These are phyloP conservation scores for Amniataba percoides DNA, from an alignment of 2,797 vertebrate species.

Conservation along the genomic window DNA sequence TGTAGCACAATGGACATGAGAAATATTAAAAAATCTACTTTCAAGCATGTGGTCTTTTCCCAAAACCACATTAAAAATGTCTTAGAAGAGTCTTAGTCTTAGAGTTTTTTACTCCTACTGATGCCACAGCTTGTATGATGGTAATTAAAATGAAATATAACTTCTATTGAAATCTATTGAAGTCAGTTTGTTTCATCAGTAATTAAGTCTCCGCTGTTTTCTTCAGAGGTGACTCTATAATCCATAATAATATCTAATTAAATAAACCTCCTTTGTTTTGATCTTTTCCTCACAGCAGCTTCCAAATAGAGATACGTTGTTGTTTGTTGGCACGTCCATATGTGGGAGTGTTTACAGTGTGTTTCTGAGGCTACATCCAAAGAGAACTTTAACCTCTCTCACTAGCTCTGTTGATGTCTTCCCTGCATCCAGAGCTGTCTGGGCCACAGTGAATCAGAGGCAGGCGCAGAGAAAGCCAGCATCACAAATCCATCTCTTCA, in stretches of 20 bases:
- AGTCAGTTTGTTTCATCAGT: slow-evolving; percentile 17
- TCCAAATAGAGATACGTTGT: slow-evolving; percentile 13
- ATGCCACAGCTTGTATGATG: background rate
- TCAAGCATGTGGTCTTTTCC: slow-evolving; percentile 1
- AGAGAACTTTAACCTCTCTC: slow-evolving; percentile 28
- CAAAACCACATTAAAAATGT: slow-evolving; percentile 10
- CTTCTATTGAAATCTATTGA: slow-evolving; percentile 33
- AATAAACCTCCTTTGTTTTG: slow-evolving; percentile 34
- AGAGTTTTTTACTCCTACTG: background rate
- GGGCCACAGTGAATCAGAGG: slow-evolving; percentile 60
- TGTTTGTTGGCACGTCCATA: slow-evolving; percentile 26
- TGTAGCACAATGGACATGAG: background rate
- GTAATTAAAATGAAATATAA: slow-evolving; percentile 19
- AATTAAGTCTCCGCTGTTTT: slow-evolving; percentile 34
- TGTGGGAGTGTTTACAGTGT: slow-evolving; percentile 31
- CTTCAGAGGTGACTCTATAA: slow-evolving; percentile 25
- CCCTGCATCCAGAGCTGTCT: slow-evolving; percentile 33
- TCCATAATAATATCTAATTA: slow-evolving; percentile 39
- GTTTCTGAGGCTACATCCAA: slow-evolving; percentile 29
- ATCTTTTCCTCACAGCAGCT: slow-evolving; percentile 2
- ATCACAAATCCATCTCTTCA: slow-evolving; percentile 49
- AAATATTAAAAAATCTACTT: slow-evolving; percentile 7
- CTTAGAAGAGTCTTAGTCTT: background rate
- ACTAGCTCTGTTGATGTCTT: slow-evolving; percentile 24
- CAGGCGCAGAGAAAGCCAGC: slow-evolving; percentile 29